phyloP scores from a whole-genome alignment of 2,888 invertebrate genomes.

The Drosophila maculinotata region DNA sequence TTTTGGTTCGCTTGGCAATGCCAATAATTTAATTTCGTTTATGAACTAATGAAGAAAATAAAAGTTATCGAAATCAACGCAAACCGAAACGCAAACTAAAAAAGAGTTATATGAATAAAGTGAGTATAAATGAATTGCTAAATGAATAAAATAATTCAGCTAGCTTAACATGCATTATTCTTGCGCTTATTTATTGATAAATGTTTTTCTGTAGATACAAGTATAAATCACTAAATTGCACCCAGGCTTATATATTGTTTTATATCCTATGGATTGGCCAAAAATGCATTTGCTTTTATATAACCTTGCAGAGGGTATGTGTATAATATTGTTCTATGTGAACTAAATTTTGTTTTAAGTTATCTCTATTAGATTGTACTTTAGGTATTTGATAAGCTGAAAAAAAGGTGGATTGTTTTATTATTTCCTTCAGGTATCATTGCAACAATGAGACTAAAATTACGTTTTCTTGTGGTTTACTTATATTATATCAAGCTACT shows the following conservation, averaged over 20 bases:
- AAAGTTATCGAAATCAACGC: conserved; percentile 18
- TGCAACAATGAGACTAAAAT: no score
- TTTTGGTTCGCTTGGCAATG: conserved; percentile 37
- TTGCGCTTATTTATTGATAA: conserved; percentile 33
- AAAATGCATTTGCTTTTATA: conserved; percentile 8
- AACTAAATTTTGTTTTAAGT: background rate
- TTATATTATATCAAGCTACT: no score
- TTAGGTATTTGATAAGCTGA: no score
- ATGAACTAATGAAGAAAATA: conserved; percentile 60
- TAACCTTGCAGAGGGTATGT: conserved; percentile 9
- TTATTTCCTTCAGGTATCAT: no score
- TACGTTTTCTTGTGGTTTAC: no score
- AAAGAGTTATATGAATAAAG: conserved; percentile 24
- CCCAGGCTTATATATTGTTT: conserved; percentile 3
- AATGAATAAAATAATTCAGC: conserved; percentile 29
- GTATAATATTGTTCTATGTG: background rate
- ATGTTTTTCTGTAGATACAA: conserved; percentile 7
- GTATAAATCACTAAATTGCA: conserved; percentile 19
- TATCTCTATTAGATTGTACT: background rate
- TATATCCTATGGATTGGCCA: conserved; percentile 9
- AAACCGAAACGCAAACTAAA: no score
- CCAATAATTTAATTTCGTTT: conserved; percentile 38
- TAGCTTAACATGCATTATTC: conserved; percentile 70
- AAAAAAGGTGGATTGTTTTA: no score
- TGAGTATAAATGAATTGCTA: conserved; percentile 39